phyloP scores from a whole-genome alignment of 1,140 invertebrate genomes.

The Drosophila pallidifrons region DNA sequence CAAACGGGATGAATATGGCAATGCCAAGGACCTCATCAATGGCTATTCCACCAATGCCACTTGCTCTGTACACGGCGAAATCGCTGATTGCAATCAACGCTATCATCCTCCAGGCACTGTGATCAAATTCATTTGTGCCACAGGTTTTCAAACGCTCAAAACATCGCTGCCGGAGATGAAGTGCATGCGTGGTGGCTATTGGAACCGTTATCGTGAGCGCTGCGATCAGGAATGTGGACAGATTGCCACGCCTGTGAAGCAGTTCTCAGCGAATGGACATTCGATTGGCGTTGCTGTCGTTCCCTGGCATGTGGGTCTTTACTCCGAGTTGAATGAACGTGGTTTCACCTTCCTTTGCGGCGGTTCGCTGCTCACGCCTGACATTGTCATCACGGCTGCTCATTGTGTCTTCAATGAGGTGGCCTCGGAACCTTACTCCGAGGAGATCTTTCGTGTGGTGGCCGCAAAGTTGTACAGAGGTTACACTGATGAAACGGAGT shows the following conservation, averaged over 20 bases:
- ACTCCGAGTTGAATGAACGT: conserved; percentile 63
- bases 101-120: conserved; percentile 62
- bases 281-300: conserved; percentile 73
- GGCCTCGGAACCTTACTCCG: conserved; percentile 2
- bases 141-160: conserved; percentile 43
- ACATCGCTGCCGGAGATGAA: conserved; percentile 41
- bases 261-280: conserved; percentile 54
- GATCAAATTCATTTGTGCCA: conserved; percentile 63
- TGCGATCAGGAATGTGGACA: conserved; percentile 68
- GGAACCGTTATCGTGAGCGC: conserved; percentile 50
- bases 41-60: conserved; percentile 64
- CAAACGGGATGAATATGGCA: conserved; percentile 18
- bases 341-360: conserved; percentile 85
- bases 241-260: conserved; percentile 62
- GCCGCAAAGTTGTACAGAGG: conserved; percentile 62
- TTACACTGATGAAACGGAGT: conserved; percentile 39
- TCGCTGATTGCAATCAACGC: conserved; percentile 39
- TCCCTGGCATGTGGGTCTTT: conserved; percentile 87
- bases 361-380: conserved; percentile 82
- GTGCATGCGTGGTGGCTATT: conserved; percentile 56
- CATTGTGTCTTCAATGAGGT: conserved; percentile 66
- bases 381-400: conserved; percentile 70
- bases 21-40: conserved; percentile 24
- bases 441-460: conserved; percentile 50
- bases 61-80: conserved; percentile 48